These are phyloP conservation scores for Phymanthus crucifer DNA, from an alignment of 92 coral and sea anemone species.

Conservation along the genomic window DNA sequence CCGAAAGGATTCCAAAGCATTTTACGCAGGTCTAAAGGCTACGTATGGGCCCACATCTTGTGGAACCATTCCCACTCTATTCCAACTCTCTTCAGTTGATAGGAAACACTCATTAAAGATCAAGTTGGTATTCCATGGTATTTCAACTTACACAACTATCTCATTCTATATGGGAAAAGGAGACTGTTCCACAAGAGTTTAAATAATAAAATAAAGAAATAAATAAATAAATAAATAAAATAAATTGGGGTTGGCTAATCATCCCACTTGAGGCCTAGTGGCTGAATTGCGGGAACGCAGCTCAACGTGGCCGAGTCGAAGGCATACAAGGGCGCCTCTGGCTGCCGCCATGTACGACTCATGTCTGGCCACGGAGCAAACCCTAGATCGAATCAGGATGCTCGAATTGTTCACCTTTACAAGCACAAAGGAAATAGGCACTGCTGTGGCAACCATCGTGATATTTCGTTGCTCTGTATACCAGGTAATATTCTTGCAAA, in stretches of 20 bases:
- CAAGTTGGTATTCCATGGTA: neutral
- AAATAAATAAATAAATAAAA: too few species aligned
- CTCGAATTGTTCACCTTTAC: neutral
- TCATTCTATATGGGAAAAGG: neutral
- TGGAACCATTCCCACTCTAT: neutral
- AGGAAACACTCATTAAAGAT: neutral
- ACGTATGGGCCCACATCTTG: neutral
- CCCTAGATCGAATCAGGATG: too few species aligned
- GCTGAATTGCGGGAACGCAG: too few species aligned
- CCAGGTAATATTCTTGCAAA: constrained; percentile 51
- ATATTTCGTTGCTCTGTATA: neutral
- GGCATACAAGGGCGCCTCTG: too few species aligned
- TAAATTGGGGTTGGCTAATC: too few species aligned
- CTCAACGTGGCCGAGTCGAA: too few species aligned
- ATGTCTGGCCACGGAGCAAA: too few species aligned
- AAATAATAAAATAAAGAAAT: too few species aligned
- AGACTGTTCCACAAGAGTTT: neutral
- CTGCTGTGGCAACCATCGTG: neutral
- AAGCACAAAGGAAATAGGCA: neutral
- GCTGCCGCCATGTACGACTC: too few species aligned
- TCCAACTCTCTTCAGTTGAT: neutral
- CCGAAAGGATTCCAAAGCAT: neutral
- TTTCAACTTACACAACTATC: neutral
- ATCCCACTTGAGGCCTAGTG: too few species aligned
- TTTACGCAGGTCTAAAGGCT: neutral